Conservation (phyloP, 1,140 invertebrate species). For the Tetranychus cinnabarinus region DNA sequence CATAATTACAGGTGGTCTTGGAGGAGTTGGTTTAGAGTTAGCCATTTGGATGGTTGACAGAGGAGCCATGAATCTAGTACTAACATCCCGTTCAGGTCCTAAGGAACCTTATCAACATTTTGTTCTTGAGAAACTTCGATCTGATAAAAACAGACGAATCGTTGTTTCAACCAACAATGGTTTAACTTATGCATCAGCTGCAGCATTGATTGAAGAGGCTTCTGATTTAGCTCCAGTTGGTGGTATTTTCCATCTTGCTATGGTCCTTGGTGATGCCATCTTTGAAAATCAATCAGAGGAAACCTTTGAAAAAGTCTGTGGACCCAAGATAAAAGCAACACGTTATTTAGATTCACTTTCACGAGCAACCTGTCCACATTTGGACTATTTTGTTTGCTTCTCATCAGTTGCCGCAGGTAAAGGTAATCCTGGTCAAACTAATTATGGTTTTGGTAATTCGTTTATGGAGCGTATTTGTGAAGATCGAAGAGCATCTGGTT, state of each 20-base stretch:
- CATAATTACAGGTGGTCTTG: conserved; percentile 30
- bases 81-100: conserved; percentile 28
- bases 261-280: conserved; percentile 52
- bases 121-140: conserved; percentile 9
- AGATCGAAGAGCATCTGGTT: conserved; percentile 41
- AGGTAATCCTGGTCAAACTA: conserved; percentile 79
- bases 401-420: conserved; percentile 80
- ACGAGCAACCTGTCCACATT: conserved; percentile 40
- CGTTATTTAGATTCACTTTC: conserved; percentile 46
- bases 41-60: conserved; percentile 28
- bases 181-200: conserved; percentile 35
- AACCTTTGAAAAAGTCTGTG: conserved; percentile 42
- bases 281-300: conserved; percentile 63
- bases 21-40: conserved; percentile 31
- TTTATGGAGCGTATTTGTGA: conserved; percentile 85
- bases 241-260: conserved; percentile 82
- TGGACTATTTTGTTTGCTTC: conserved; percentile 80
- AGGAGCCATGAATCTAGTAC: conserved; percentile 25
- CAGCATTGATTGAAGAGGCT: conserved; percentile 40
- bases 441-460: conserved; percentile 87
- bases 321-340: conserved; percentile 36
- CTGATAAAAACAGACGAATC: conserved; percentile 32
- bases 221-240: conserved; percentile 47
- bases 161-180: conserved; percentile 41
- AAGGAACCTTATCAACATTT: conserved; percentile 26